Evolutionary conservation across 2,888 invertebrate genomes (phyloP), one percentile per base, ranked within the genome.

Genomic region (Standfussiana lucernea): DNA sequence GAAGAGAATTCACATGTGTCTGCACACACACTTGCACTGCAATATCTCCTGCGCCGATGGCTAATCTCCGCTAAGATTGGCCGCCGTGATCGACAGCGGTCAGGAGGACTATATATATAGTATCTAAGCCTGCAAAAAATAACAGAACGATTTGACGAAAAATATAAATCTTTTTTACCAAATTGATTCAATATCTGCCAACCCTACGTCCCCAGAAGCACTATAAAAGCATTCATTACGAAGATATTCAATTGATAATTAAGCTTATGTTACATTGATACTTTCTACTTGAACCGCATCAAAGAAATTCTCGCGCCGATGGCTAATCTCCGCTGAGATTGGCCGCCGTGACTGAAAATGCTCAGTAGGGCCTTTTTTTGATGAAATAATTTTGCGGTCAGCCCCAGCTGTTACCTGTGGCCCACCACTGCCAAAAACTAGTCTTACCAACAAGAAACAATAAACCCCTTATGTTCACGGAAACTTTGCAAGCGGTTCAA

Each of bases 171-270:
- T 13, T 13, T 13, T 56, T 11, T 3, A 8, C 35, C 18, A 35
- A 75, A 35, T 53, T 28, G 10, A 56, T 24, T 13, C 0, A 32
- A 21, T 24, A 0, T 21, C n/a, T 64, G 78, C 10, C 86, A 88
- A 59, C 89, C 89, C 86, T 88, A 74, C 3, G 15, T 5, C 24
- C 73, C 45, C 85, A 82, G 70, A 80, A 86, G 83, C 86, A 86
- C 81, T 87, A 88, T 87, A 89, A 86, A 83, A 67, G 93, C 91
- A 93, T 95, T 95, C 95, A 93, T 95, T 95, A 93, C 93, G 90
- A 77, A 93, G 94, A 95, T 94, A 90, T 93, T 94, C 96, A 95
- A 96, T 96, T 95, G 95, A 96, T 96, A 96, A 96, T 96, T 95
- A 96, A 93, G 94, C 93, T 95, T 93, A 89, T 88, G 90, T 94